phyloP scores from a whole-genome alignment of 2,888 invertebrate species.

The Tromatobia lineatoria region DNA sequence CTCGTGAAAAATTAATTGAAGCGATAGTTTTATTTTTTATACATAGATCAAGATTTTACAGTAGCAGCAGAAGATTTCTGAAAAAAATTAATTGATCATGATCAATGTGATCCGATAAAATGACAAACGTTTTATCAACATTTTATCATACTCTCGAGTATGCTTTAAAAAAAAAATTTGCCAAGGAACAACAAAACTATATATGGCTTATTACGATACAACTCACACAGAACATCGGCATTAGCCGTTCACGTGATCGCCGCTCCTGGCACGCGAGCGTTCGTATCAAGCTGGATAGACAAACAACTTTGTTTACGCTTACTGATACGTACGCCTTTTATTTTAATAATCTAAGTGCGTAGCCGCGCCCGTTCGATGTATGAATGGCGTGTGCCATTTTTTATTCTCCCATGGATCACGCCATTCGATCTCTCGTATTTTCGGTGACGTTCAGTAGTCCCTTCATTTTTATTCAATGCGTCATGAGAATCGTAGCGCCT shows the following conservation, averaged over 20 bases:
- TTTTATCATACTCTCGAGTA: neutral
- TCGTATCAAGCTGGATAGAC: conserved; percentile 14
- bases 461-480: neutral
- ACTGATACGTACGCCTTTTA: neutral
- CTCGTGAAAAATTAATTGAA: neutral
- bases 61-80: neutral
- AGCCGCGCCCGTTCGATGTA: neutral
- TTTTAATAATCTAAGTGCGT: conserved; percentile 11
- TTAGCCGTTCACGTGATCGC: conserved; percentile 25
- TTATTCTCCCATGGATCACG: neutral
- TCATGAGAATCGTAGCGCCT: neutral
- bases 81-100: neutral
- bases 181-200: neutral
- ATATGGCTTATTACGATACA: neutral
- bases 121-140: neutral
- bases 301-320: conserved; percentile 30
- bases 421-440: neutral
- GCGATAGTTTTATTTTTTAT: neutral
- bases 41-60: neutral
- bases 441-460: neutral
- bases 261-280: neutral
- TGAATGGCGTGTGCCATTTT: neutral
- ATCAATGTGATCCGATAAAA: neutral
- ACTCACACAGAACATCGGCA: conserved; percentile 1
- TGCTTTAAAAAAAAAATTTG: neutral